Conservation (phyloP, 2,888 invertebrate species). For the Sturmia bella region DNA sequence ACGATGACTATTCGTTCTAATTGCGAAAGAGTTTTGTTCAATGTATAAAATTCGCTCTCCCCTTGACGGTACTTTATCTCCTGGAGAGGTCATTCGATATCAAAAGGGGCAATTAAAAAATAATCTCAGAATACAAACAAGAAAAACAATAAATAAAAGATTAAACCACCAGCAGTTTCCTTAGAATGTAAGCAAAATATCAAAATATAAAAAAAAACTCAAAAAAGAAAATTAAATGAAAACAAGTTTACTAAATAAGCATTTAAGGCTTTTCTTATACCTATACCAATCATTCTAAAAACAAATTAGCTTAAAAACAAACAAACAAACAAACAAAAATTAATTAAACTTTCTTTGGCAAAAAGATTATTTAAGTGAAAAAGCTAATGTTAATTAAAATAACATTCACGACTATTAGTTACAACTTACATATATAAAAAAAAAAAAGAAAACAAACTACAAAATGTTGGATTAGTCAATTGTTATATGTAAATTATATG, state of each 20-base stretch:
- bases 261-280: conserved; percentile 56
- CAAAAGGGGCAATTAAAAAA: too few species aligned
- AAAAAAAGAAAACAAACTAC: conserved; percentile 14
- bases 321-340: conserved; percentile 43
- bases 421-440: conserved; percentile 28
- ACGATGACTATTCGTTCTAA: too few species aligned
- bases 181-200: conserved; percentile 46
- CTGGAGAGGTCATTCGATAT: too few species aligned
- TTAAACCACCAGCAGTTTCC: conserved; percentile 29
- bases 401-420: conserved; percentile 56
- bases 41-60: too few species aligned
- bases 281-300: conserved; percentile 16
- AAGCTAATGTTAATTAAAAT: conserved; percentile 47
- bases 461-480: conserved; percentile 35
- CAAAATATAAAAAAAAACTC: conserved; percentile 38
- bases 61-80: too few species aligned
- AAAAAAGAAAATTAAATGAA: conserved; percentile 25
- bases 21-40: too few species aligned
- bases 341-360: conserved; percentile 77
- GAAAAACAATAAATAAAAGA: conserved; percentile 35
- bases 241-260: conserved; percentile 48
- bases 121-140: conserved; percentile 19
- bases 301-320: background rate
- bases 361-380: conserved; percentile 79
- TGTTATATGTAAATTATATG: conserved; percentile 37